These are phyloP conservation scores for Gallinago solitaria DNA, from an alignment of 2,797 vertebrate species.

Conservation along the genomic window DNA sequence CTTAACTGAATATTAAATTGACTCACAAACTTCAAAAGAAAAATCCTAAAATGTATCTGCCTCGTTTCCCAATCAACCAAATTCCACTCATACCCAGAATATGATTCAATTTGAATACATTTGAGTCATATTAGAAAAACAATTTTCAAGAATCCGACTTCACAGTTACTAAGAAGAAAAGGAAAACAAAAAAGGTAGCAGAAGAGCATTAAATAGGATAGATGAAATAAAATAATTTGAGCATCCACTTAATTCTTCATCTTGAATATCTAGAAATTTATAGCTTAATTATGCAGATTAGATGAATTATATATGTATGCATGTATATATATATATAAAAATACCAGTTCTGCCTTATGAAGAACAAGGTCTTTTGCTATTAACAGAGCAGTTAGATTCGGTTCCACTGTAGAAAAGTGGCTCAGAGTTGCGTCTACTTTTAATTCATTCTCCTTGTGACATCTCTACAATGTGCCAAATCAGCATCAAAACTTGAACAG, in stretches of 20 bases:
- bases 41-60: background rate
- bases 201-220: conserved; percentile 26
- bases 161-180: conserved; percentile 29
- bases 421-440: conserved; percentile 51
- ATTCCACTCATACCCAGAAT: background rate
- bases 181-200: background rate
- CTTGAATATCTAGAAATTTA: conserved; percentile 49
- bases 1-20: conserved; percentile 22
- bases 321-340: background rate
- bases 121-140: conserved; percentile 22
- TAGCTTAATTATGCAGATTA: conserved; percentile 54
- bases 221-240: background rate
- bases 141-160: conserved; percentile 53
- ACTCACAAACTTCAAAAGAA: conserved; percentile 19
- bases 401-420: conserved; percentile 35
- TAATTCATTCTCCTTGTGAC: conserved; percentile 43
- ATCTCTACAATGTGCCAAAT: conserved; percentile 14
- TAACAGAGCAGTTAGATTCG: conserved; percentile 65
- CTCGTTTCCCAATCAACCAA: background rate
- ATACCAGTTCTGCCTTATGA: conserved; percentile 30
- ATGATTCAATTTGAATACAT: conserved; percentile 19
- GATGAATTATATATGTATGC: conserved; percentile 10
- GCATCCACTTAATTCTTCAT: conserved; percentile 29
- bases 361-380: conserved; percentile 45
- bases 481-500: conserved; percentile 50